phyloP scores from a whole-genome alignment of 2,113 vertebrate species.

The Mixornis gularis region DNA sequence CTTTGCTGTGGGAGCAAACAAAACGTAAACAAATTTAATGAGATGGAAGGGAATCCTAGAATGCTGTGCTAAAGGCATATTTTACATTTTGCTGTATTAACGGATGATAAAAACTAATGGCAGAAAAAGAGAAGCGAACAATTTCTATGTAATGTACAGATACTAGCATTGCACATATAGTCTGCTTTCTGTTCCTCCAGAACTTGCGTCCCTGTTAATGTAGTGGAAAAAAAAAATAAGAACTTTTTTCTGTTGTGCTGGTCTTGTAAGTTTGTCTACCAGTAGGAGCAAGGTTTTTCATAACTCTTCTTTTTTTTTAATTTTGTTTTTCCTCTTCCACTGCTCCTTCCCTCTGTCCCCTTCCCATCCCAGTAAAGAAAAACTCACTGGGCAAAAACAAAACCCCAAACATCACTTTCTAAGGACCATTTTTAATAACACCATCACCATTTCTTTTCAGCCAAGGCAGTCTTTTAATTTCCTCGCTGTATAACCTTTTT shows the following conservation, averaged over 20 bases:
- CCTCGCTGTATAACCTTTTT: constrained; percentile 74
- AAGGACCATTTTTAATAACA: constrained; percentile 77
- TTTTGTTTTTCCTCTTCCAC: constrained; percentile 12
- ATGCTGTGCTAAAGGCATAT: constrained; percentile 84
- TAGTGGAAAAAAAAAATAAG: constrained; percentile 81
- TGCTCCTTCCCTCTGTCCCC: background rate
- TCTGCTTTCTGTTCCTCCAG: constrained; percentile 88
- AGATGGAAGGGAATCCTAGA: constrained; percentile 80
- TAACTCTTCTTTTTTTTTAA: constrained; percentile 12
- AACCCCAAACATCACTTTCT: constrained; percentile 61
- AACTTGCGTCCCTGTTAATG: constrained; percentile 92
- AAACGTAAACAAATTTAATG: constrained; percentile 68
- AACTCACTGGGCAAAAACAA: constrained; percentile 58
- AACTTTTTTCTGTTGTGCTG: constrained; percentile 88
- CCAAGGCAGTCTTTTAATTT: constrained; percentile 71
- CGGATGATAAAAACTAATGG: constrained; percentile 92
- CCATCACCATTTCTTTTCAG: constrained; percentile 73
- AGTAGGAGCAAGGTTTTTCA: constrained; percentile 76
- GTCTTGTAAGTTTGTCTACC: constrained; percentile 87
- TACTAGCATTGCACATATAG: constrained; percentile 96
- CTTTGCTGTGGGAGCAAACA: constrained; percentile 74
- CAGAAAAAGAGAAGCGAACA: constrained; percentile 83
- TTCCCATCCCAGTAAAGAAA: background rate
- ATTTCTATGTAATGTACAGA: constrained; percentile 99
- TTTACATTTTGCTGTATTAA: constrained; percentile 90